Evolutionary conservation across 2,797 vertebrate species (phyloP).

Genomic region (Microchirus variegatus): DNA sequence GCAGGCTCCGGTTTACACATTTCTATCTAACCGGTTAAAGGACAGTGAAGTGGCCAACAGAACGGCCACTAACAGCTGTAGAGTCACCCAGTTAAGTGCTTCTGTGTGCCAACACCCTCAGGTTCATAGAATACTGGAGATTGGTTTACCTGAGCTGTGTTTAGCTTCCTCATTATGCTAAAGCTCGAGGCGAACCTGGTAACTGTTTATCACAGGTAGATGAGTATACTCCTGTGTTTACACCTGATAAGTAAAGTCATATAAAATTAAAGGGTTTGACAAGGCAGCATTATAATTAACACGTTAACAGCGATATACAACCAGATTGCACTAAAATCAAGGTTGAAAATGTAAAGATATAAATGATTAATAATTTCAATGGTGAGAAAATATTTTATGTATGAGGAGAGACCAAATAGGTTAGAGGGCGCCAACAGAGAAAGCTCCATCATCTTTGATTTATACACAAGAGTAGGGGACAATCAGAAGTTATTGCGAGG

Average conservation of each 20-base stretch:
- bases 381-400: no score
- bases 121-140: background rate
- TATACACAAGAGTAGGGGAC: no score
- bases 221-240: background rate
- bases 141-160: background rate
- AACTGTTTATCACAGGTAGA: background rate
- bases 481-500: no score
- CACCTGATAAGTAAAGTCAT: background rate
- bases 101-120: background rate
- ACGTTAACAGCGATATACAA: no score
- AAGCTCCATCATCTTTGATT: no score
- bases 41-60: conserved; percentile 25
- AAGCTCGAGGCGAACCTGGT: background rate
- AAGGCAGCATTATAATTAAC: no score
- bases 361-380: no score
- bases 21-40: conserved; percentile 18
- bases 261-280: no score
- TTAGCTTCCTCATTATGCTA: background rate
- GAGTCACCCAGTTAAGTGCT: background rate
- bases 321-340: no score
- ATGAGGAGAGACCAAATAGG: no score
- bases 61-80: conserved; percentile 1
- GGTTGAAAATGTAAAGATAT: no score
- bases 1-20: conserved; percentile 36
- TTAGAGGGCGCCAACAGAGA: no score